Base-by-base conservation (phyloP, 2,797 vertebrate species). In the Pipistrellus kuhlii region DNA sequence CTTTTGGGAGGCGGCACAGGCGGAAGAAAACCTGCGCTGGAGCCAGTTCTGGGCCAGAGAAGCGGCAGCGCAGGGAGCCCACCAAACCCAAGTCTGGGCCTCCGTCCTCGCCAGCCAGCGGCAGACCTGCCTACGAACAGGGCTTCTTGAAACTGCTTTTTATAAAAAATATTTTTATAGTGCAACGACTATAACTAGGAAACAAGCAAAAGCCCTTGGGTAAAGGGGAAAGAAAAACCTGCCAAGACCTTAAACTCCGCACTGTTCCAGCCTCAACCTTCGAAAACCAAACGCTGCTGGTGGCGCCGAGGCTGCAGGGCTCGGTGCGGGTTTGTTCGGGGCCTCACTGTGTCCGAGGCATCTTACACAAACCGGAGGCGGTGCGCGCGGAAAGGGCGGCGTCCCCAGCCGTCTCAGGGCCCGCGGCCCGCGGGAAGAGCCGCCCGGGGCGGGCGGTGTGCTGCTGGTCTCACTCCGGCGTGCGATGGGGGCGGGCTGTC, bases 151-250 rank as follows among this genome's bases (percentile, higher is more conserved):
- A 81, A 94, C 86, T 41, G 95, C 82, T 96, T 84, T 85, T 96
- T 82, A 95, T 88, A 96, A 96, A 96, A 97, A 11, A 6, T 90
- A 84, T 95, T 96, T 96, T 91, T 97, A 86, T 92, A 95, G 92
- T 35, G 94, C 97, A 96, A 95, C 93, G 95, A 96, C 94, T 78
- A 89, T 95, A 96, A 57, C 90, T 94, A 95, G 97, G 76, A 94
- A 96, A 57, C n/a, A 87, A 96, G 92, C 2, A 88, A 93, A 96
- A 97, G 90, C 81, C 97, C 95, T 96, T 94, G 69, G 75, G 66
- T 85, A 88, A 83, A 97, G 94, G 46, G 82, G 94, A 96, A 71
- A 92, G 82, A 38, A 71, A 93, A 93, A 86, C 59, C 82, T 35
- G 35, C 72, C 8, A 44, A 88, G 53, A 96, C 95, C 89, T 96